Evolutionary conservation across 2,888 invertebrate species (phyloP).

Genomic region (Leptopilina drosophilae): DNA sequence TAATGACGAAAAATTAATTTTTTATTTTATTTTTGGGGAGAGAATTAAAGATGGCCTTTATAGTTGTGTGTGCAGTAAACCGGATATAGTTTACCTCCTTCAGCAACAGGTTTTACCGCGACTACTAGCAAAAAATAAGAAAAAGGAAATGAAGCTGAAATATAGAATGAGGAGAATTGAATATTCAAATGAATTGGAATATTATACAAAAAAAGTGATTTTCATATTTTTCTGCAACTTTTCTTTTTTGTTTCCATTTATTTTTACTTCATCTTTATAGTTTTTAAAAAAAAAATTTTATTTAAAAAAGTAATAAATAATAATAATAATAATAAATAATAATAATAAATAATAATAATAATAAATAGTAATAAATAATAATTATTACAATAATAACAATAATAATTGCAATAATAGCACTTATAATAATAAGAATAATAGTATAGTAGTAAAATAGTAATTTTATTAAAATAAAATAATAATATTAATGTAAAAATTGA

Average conservation of each 20-base stretch:
- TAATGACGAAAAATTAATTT: background rate
- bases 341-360: too few species aligned
- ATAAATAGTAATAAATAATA: too few species aligned
- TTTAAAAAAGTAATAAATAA: too few species aligned
- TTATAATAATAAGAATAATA: too few species aligned
- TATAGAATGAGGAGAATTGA: background rate
- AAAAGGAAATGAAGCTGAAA: background rate
- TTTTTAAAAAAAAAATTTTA: too few species aligned
- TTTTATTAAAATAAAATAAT: too few species aligned
- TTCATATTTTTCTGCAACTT: background rate
- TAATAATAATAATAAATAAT: too few species aligned
- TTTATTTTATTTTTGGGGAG: too few species aligned
- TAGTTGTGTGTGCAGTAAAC: slow-evolving; percentile 21
- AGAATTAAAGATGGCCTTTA: background rate
- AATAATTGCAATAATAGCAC: too few species aligned
- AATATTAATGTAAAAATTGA: too few species aligned
- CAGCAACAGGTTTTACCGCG: slow-evolving; percentile 30
- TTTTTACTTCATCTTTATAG: too few species aligned
- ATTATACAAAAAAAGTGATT: background rate
- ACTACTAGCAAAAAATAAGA: slow-evolving; percentile 4
- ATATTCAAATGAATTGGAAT: background rate
- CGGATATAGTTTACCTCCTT: slow-evolving; percentile 23
- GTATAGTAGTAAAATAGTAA: background rate
- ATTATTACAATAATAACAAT: too few species aligned
- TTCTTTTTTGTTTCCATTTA: background rate